A percentile compares a stretch with the other conserved stretches of the same genome.
Evolutionary conservation across 2,888 invertebrate genomes (phyloP).

Genomic region (Microplitis manilae): DNA sequence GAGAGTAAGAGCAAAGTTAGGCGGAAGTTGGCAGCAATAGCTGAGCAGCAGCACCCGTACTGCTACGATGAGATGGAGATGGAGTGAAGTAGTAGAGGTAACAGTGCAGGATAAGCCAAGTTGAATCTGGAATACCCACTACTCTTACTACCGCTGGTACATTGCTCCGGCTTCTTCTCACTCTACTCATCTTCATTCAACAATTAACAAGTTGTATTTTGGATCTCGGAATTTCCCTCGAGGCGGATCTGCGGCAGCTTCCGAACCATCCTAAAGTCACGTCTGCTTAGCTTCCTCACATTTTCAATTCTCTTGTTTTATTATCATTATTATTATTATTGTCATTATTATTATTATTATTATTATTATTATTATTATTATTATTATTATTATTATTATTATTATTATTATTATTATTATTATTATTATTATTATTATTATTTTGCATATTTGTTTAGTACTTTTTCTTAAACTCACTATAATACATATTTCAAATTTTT

Average conservation of each 20-base stretch:
- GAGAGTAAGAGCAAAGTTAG: slow-evolving; percentile 31
- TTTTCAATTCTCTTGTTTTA: slow-evolving; percentile 28
- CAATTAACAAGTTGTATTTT: slow-evolving; percentile 63
- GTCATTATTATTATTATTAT: neutral
- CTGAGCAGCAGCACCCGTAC: neutral
- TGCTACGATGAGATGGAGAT: slow-evolving; percentile 5
- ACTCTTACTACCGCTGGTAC: neutral
- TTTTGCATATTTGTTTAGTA: neutral
- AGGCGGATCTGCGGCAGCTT: slow-evolving; percentile 46
- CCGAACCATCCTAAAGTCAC: slow-evolving; percentile 36
- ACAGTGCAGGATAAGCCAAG: slow-evolving; percentile 54
- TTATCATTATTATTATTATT: slow-evolving; percentile 1
- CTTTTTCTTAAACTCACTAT: neutral
- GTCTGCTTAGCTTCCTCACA: slow-evolving; percentile 36
- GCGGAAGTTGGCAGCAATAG: slow-evolving; percentile 41
- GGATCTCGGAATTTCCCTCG: slow-evolving; percentile 53
- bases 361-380: neutral
- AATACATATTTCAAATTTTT: neutral
- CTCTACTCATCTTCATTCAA: slow-evolving; percentile 51
- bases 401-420: too few relatives aligned
- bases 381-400: neutral
- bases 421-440: neutral
- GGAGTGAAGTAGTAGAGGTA: slow-evolving; percentile 4
- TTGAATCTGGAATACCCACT: slow-evolving; percentile 56
- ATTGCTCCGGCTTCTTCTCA: neutral